phyloP scores from a whole-genome alignment of 2,113 vertebrate species.

The Nycticorax nycticorax region DNA sequence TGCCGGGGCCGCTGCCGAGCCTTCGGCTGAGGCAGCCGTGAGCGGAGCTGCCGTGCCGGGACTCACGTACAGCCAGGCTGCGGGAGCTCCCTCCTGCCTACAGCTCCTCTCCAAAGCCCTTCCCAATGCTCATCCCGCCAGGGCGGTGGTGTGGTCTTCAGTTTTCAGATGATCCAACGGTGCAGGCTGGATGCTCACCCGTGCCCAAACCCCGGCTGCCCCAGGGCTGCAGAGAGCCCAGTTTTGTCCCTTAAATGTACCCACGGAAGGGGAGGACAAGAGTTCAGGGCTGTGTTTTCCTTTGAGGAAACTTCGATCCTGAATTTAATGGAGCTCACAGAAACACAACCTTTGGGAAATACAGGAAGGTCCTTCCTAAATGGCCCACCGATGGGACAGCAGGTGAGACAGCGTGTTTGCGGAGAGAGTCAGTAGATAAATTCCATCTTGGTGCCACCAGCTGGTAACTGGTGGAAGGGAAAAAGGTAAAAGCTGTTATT shows the following conservation, averaged over 20 bases:
- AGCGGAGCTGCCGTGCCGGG: not conserved
- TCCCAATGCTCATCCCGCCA: not conserved
- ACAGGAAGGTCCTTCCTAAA: not conserved
- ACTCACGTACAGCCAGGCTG: not conserved
- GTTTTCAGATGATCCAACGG: not conserved
- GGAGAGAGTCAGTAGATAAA: not conserved
- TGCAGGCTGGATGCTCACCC: not conserved
- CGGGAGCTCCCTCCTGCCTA: not conserved
- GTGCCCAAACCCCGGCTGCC: rapidly evolving
- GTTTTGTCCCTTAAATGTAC: not conserved
- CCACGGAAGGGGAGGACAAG: not conserved
- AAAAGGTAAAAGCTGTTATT: not conserved
- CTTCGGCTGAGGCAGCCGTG: rapidly evolving
- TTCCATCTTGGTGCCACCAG: not conserved
- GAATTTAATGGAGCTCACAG: not conserved
- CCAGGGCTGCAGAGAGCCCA: no score
- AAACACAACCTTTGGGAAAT: not conserved
- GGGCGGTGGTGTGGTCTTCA: not conserved
- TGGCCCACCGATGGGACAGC: rapidly evolving
- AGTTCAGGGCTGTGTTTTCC: not conserved
- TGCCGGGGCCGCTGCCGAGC: not conserved
- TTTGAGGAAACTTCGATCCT: not conserved
- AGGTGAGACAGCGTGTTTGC: not conserved
- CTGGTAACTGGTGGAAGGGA: not conserved
- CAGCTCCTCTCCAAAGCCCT: not conserved